Percentiles rank a stretch among this genome's conserved stretches.
Conservation (phyloP, 2,888 invertebrate species). For the Polymixis lichenea region DNA sequence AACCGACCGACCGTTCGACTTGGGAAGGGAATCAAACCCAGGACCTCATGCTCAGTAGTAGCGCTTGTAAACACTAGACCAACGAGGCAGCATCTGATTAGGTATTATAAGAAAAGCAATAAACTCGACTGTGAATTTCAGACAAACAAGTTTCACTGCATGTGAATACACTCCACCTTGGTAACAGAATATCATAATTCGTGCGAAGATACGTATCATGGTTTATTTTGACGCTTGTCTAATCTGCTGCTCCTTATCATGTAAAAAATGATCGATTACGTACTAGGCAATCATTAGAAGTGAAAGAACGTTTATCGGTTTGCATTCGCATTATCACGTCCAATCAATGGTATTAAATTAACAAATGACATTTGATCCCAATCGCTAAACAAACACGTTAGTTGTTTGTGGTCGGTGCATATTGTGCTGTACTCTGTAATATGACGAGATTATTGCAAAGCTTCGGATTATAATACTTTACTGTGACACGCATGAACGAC, state of each 20-base stretch:
- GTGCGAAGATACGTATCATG: conserved; percentile 5
- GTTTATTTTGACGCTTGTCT: conserved; percentile 25
- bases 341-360: conserved; percentile 50
- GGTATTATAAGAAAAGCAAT: background rate
- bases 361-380: conserved; percentile 56
- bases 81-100: too few species aligned
- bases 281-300: conserved; percentile 34
- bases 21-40: too few species aligned
- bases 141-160: conserved; percentile 19
- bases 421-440: conserved; percentile 2
- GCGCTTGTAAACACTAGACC: too few species aligned
- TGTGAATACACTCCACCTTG: background rate
- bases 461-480: conserved; percentile 51
- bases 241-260: conserved; percentile 27
- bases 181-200: conserved; percentile 30
- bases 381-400: conserved; percentile 57
- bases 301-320: conserved; percentile 45
- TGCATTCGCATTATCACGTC: conserved; percentile 47
- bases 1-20: too few species aligned
- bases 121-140: background rate
- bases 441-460: conserved; percentile 46
- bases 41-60: too few species aligned
- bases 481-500: conserved; percentile 59
- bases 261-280: conserved; percentile 38
- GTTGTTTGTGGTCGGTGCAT: conserved; percentile 27